These are phyloP conservation scores for Pelecanoides urinatrix DNA, from an alignment of 2,113 vertebrate genomes.

Conservation along the genomic window DNA sequence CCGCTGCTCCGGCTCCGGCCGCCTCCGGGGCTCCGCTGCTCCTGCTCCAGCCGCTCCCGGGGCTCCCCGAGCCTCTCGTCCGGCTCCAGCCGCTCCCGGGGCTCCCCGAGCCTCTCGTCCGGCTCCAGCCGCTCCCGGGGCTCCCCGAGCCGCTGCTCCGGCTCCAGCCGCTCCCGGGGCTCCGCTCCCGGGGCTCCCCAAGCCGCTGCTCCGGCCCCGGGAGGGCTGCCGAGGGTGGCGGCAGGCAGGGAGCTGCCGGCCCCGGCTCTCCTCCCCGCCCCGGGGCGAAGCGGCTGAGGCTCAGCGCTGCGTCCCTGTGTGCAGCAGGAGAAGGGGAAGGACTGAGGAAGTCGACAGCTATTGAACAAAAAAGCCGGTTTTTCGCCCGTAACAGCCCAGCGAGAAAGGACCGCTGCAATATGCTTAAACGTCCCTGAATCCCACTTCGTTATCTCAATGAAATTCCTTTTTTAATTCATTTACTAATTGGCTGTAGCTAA, in stretches of 20 bases:
- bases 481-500: no score
- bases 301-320: not conserved
- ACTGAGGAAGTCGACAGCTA: fast-evolving
- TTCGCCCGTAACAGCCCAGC: fast-evolving
- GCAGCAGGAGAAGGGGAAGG: not conserved
- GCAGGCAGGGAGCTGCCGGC: not conserved
- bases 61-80: no score
- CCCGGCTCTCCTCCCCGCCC: no score
- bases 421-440: not conserved
- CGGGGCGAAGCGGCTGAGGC: fast-evolving
- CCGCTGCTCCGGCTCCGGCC: no score
- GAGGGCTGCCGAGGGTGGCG: not conserved
- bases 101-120: no score
- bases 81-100: no score
- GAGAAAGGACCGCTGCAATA: not conserved
- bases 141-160: no score
- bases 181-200: no score
- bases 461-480: not conserved
- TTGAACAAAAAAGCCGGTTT: fast-evolving
- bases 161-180: not conserved
- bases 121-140: no score
- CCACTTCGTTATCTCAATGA: fast-evolving
- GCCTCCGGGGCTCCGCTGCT: no score
- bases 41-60: no score
- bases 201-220: no score